These are phyloP conservation scores for Napeogenes inachia DNA, from an alignment of 2,888 invertebrate genomes.

Conservation along the genomic window DNA sequence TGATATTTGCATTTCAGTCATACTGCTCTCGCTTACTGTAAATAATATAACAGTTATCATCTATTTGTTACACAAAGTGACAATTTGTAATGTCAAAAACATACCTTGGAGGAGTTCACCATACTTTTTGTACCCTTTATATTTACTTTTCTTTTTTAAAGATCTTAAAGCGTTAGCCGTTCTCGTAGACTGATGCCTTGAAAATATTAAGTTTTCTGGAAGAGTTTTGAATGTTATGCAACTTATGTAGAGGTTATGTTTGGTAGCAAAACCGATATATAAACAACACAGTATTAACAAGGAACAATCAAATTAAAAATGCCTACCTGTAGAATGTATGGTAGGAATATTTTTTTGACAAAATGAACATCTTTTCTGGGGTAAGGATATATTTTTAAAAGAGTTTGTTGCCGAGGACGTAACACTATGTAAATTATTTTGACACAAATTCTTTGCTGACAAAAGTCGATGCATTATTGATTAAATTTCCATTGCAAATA, in stretches of 20 bases:
- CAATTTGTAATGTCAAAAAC: conserved; percentile 21
- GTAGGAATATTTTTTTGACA: conserved; percentile 61
- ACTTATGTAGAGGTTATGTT: conserved; percentile 47
- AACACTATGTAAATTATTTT: conserved; percentile 55
- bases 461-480: conserved; percentile 67
- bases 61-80: conserved; percentile 1
- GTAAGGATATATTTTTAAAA: conserved; percentile 38
- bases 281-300: background rate
- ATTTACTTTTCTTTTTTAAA: conserved; percentile 63
- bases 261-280: conserved; percentile 11
- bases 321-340: conserved; percentile 54
- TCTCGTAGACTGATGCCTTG: conserved; percentile 66
- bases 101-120: conserved; percentile 83
- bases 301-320: background rate
- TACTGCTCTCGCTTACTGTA: conserved; percentile 80
- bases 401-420: conserved; percentile 46
- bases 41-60: conserved; percentile 23
- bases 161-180: conserved; percentile 57
- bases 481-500: conserved; percentile 36
- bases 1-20: conserved; percentile 81
- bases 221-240: conserved; percentile 61
- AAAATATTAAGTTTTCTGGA: conserved; percentile 53
- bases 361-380: conserved; percentile 67
- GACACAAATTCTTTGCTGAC: conserved; percentile 62
- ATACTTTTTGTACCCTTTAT: conserved; percentile 76